These are phyloP conservation scores for Philaethria dido DNA, from an alignment of 2,888 invertebrate genomes.

Conservation along the genomic window DNA sequence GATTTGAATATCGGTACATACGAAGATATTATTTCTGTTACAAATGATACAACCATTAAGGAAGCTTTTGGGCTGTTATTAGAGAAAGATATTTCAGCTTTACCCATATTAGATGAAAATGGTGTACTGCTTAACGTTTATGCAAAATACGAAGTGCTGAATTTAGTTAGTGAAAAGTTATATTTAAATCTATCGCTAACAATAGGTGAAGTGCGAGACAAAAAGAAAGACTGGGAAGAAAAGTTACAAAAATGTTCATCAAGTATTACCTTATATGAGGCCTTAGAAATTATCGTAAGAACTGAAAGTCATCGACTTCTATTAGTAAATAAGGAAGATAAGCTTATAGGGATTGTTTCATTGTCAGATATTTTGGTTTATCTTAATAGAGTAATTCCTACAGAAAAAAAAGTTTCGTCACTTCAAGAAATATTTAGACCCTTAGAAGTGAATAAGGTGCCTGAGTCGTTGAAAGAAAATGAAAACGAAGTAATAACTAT, in stretches of 20 bases:
- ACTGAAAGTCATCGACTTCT: conserved; percentile 89
- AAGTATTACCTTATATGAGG: conserved; percentile 91
- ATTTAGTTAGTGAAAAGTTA: conserved; percentile 95
- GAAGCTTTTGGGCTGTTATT: conserved; percentile 73
- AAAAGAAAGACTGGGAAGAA: conserved; percentile 96
- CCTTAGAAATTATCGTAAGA: conserved; percentile 95
- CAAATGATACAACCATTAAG: conserved; percentile 71
- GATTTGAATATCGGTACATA: conserved; percentile 79
- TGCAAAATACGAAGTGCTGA: conserved; percentile 83
- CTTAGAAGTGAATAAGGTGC: conserved; percentile 75
- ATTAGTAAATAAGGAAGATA: conserved; percentile 79
- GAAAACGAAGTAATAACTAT: conserved; percentile 75
- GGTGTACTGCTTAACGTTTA: conserved; percentile 74
- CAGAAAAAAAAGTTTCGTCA: conserved; percentile 77
- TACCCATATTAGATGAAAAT: conserved; percentile 73
- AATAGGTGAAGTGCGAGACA: conserved; percentile 92
- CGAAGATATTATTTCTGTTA: conserved; percentile 71
- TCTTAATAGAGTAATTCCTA: conserved; percentile 79
- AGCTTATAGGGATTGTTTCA: conserved; percentile 77
- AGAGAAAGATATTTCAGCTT: conserved; percentile 77
- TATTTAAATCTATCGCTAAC: conserved; percentile 95
- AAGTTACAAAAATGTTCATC: conserved; percentile 94
- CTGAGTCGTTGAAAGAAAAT: conserved; percentile 73
- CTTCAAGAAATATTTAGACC: conserved; percentile 80
- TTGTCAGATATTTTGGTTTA: conserved; percentile 80